These are phyloP conservation scores for Caerostris darwini DNA, from an alignment of 1,140 invertebrate species.

Conservation along the genomic window DNA sequence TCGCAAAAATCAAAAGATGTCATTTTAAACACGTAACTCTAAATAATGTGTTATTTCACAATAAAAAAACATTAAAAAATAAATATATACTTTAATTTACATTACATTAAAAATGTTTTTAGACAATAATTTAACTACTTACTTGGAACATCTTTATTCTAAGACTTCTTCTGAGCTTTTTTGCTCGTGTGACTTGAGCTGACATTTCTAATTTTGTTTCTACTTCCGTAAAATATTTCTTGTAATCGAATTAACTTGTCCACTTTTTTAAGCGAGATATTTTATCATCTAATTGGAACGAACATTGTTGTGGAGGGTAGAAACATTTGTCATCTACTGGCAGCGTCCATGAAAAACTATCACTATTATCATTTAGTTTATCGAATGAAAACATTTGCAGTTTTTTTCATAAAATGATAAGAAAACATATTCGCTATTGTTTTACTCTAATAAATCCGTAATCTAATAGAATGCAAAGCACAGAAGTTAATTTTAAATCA, in stretches of 20 bases:
- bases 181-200: not conserved
- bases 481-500: not conserved
- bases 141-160: constrained; percentile 43
- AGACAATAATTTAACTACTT: not conserved
- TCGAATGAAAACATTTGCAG: constrained; percentile 18
- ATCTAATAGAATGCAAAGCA: constrained; percentile 33
- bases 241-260: no score
- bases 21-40: no score
- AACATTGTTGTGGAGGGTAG: not conserved
- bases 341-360: not conserved
- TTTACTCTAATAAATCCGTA: constrained; percentile 14
- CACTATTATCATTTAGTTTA: not conserved
- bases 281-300: no score
- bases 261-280: no score
- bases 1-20: no score
- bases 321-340: not conserved
- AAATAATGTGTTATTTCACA: no score
- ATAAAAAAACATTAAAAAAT: no score
- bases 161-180: not conserved
- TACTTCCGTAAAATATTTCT: no score
- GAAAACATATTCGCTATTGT: constrained; percentile 36
- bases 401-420: not conserved
- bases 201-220: not conserved
- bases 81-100: no score
- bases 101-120: no score